Percentiles rank a stretch among this genome's conserved stretches.
These are phyloP conservation scores for Koerneria pararmatus DNA, from an alignment of 2,888 invertebrate genomes.

Conservation along the genomic window DNA sequence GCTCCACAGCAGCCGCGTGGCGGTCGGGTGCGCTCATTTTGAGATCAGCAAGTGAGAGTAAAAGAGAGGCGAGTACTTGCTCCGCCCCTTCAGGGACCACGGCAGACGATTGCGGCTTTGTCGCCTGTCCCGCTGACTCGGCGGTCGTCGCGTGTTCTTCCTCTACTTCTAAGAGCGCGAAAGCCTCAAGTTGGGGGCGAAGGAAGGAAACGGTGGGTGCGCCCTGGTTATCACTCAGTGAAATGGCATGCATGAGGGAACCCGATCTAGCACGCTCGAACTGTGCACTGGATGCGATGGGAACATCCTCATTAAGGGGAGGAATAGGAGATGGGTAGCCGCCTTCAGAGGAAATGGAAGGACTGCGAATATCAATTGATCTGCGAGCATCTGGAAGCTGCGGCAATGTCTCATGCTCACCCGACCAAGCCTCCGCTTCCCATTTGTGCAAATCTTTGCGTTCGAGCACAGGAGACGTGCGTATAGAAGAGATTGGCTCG, in stretches of 20 bases:
- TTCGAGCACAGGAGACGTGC: slow-evolving; percentile 1
- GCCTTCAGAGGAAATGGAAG: slow-evolving; percentile 13
- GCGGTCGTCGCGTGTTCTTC: slow-evolving; percentile 28
- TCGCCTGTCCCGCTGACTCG: no score
- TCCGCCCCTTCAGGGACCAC: slow-evolving; percentile 28
- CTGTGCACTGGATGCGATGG: slow-evolving; percentile 41
- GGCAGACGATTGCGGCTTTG: neutral
- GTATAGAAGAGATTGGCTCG: slow-evolving; percentile 21
- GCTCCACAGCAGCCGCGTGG: slow-evolving; percentile 45
- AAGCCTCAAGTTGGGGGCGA: slow-evolving; percentile 28
- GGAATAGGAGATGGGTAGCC: slow-evolving; percentile 20
- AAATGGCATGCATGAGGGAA: slow-evolving; percentile 41
- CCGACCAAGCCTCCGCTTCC: slow-evolving; percentile 42
- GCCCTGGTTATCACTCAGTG: slow-evolving; percentile 37
- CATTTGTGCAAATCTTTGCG: slow-evolving; percentile 29
- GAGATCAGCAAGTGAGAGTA: slow-evolving; percentile 36
- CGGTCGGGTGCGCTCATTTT: slow-evolving; percentile 37
- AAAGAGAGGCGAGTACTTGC: slow-evolving; percentile 32
- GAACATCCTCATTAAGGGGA: slow-evolving; percentile 31
- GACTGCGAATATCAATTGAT: no score
- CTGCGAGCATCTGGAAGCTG: no score
- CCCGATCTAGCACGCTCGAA: slow-evolving; percentile 41
- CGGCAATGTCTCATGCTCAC: slow-evolving; percentile 38
- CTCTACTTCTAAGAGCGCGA: slow-evolving; percentile 34
- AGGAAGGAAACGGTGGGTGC: slow-evolving; percentile 41